These are phyloP conservation scores for Columba janthina DNA, from an alignment of 2,113 vertebrate genomes.

Conservation along the genomic window DNA sequence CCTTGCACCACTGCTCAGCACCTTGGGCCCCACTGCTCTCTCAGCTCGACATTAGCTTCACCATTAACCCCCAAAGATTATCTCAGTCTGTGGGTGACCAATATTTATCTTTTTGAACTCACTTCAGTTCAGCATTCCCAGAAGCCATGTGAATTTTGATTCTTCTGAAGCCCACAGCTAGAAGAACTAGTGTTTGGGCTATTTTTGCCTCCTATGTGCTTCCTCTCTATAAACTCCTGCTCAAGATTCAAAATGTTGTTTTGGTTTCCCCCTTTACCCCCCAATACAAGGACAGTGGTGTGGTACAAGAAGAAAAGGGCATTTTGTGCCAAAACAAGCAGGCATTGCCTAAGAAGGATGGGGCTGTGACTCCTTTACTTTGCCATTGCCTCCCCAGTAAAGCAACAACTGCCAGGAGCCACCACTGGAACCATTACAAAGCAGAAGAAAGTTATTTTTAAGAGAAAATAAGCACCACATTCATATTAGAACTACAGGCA, in stretches of 20 bases:
- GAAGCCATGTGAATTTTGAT: background rate
- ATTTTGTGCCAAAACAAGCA: background rate
- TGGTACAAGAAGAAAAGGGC: background rate
- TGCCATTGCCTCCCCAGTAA: background rate
- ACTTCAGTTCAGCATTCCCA: background rate
- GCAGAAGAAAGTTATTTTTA: background rate
- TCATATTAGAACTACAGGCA: background rate
- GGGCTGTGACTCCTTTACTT: background rate
- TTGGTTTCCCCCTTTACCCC: accelerated
- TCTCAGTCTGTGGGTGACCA: too few relatives aligned
- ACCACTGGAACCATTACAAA: background rate
- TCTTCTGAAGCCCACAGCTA: background rate
- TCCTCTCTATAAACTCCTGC: background rate
- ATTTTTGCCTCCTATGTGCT: background rate
- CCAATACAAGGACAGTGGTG: accelerated
- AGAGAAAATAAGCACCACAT: background rate
- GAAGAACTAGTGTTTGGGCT: background rate
- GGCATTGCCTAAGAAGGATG: background rate
- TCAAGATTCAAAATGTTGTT: background rate
- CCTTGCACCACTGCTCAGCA: background rate
- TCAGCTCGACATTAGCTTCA: background rate
- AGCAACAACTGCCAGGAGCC: background rate
- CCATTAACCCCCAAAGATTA: background rate
- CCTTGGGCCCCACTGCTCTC: background rate
- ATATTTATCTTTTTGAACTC: background rate